Conservation (phyloP, 2,888 invertebrate genomes). For the Nymphalis c-album region DNA sequence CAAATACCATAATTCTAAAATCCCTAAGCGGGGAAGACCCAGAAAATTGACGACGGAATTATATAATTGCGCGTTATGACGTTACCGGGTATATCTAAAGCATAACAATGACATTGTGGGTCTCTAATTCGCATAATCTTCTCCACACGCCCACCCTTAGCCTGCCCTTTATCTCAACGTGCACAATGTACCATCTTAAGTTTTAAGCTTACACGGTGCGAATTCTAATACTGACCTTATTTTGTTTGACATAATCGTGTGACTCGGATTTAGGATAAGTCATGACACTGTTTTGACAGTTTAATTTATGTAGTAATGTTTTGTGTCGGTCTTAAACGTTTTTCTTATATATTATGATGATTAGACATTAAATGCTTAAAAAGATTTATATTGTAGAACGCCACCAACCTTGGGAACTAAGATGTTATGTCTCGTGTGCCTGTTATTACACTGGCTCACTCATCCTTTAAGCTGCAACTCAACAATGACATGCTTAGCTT, state of each 20-base stretch:
- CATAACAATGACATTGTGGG: slow-evolving; percentile 42
- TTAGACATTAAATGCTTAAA: no score
- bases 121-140: slow-evolving; percentile 48
- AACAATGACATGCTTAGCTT: no score
- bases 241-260: slow-evolving; percentile 22
- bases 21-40: slow-evolving; percentile 13
- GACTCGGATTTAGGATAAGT: neutral
- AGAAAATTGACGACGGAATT: slow-evolving; percentile 27
- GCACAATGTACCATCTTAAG: slow-evolving; percentile 43
- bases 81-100: slow-evolving; percentile 39
- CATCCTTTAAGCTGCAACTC: no score
- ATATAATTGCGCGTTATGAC: slow-evolving; percentile 35
- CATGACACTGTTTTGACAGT: neutral
- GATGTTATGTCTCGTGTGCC: no score
- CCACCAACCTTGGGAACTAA: no score
- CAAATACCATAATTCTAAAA: slow-evolving; percentile 12
- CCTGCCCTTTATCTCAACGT: slow-evolving; percentile 44
- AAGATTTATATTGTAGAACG: no score
- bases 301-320: neutral
- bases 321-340: no score
- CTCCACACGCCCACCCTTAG: slow-evolving; percentile 39
- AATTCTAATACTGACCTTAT: slow-evolving; percentile 33
- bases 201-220: slow-evolving; percentile 31
- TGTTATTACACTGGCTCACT: no score
- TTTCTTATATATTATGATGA: no score